Evolutionary conservation across 2,888 invertebrate genomes (phyloP), one percentile per base, ranked within the genome.

Genomic region (Cryptocheilus praepositus): DNA sequence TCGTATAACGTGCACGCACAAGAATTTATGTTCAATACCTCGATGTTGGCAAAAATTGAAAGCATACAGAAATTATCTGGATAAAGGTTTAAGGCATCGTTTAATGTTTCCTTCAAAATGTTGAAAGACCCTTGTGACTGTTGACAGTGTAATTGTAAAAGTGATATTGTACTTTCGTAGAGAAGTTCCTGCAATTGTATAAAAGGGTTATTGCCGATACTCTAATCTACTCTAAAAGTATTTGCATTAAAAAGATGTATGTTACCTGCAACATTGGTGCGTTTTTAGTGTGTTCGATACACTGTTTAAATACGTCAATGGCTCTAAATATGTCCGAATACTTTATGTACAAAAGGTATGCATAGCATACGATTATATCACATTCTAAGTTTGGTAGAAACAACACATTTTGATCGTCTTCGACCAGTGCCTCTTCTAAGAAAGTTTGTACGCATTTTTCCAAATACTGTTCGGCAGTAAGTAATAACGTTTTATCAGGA

Each of bases 21-120:
- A 49, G 36, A 36, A 11, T 36, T 4, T 36, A 36, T 56, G 49
- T 52, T 60, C 18, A 15, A 61, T 83, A 90, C 90, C 85, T 91
- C 91, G 61, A 90, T 85, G 65, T 89, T 89, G n/a, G 90, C 89
- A 65, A 90, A 84, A 18, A 90, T 86, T 43, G 91, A 90, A 25
- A 93, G 83, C 8, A 93, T 81, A 66, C 89, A 90, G 59, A 92
- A 86, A 86, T 93, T 93, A 68, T 92, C 90, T 0, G 93, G 92
- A 83, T 90, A 93, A 36, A 88, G 55, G 7, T 77, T 55, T 65
- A 87, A 76, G 61, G 82, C 82, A 58, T 70, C 67, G 21, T 74
- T 66, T 19, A 86, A n/a, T 53, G 71, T 74, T 22, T 74, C 60
- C 62, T 74, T 77, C 28, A 86, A 71, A 54, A 53, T 19, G 19